Percentiles rank a stretch among this genome's conserved stretches.
Evolutionary conservation across 2,888 invertebrate genomes (phyloP).

Genomic region (Spisula subtruncata): DNA sequence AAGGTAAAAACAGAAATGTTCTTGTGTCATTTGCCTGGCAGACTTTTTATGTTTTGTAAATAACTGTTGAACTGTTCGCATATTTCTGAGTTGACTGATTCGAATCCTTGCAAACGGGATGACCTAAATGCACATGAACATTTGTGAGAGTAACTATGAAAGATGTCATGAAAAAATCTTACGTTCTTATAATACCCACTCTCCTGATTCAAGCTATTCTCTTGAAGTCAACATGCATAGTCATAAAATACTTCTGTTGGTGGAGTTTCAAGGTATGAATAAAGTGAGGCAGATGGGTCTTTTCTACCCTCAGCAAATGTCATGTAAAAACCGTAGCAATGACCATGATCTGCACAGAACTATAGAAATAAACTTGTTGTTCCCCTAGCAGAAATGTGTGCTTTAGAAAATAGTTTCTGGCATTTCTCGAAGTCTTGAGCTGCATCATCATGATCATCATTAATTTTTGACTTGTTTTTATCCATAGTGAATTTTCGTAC

Average conservation of each 20-base stretch:
- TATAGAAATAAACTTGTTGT: constrained; percentile 45
- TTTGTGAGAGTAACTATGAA: constrained; percentile 59
- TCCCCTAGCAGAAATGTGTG: constrained; percentile 39
- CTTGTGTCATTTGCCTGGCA: background rate
- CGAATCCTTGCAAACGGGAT: constrained; percentile 51
- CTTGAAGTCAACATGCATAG: constrained; percentile 61
- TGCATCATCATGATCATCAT: constrained; percentile 53
- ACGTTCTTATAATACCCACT: constrained; percentile 49
- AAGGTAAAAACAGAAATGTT: background rate
- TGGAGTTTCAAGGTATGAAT: constrained; percentile 43
- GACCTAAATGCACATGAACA: constrained; percentile 56
- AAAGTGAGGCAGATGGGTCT: constrained; percentile 60
- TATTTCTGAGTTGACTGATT: constrained; percentile 55
- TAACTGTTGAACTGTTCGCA: constrained; percentile 63
- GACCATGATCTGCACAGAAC: constrained; percentile 47
- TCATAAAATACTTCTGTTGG: constrained; percentile 58
- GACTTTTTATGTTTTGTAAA: constrained; percentile 49
- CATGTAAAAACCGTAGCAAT: constrained; percentile 64
- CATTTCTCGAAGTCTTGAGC: constrained; percentile 36
- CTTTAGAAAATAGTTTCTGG: constrained; percentile 43
- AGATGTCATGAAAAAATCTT: constrained; percentile 57
- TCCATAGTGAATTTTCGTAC: constrained; percentile 49
- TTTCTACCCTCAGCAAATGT: constrained; percentile 53
- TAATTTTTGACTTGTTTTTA: constrained; percentile 25
- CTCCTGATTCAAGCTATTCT: constrained; percentile 57